These are phyloP conservation scores for Tenebrio molitor DNA, from an alignment of 1,140 invertebrate species.

Conservation along the genomic window DNA sequence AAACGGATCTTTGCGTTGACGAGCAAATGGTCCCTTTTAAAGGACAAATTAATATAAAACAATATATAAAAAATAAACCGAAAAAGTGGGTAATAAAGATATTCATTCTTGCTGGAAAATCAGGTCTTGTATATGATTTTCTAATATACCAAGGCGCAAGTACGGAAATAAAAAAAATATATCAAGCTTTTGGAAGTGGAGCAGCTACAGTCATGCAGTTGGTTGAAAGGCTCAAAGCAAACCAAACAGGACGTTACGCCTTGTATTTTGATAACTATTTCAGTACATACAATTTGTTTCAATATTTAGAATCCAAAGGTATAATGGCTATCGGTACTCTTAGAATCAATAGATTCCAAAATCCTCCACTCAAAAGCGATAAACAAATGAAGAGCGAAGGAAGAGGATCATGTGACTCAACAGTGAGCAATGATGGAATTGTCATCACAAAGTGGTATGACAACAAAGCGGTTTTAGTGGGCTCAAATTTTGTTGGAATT, in stretches of 20 bases:
- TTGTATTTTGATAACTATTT: constrained; percentile 63
- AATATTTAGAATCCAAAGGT: constrained; percentile 48
- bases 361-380: constrained; percentile 61
- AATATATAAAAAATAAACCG: constrained; percentile 59
- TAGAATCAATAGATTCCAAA: constrained; percentile 63
- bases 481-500: constrained; percentile 66
- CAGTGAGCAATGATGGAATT: constrained; percentile 35
- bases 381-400: constrained; percentile 52
- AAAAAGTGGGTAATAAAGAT: constrained; percentile 65
- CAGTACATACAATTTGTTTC: constrained; percentile 63
- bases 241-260: constrained; percentile 17
- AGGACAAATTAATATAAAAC: constrained; percentile 60
- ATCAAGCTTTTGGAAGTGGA: too few species aligned
- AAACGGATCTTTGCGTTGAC: constrained; percentile 61
- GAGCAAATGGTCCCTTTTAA: constrained; percentile 64
- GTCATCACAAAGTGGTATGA: constrained; percentile 52
- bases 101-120: constrained; percentile 62
- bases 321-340: constrained; percentile 63
- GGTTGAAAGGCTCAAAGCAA: constrained; percentile 27
- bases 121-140: constrained; percentile 58
- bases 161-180: constrained; percentile 55
- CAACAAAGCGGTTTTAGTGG: constrained; percentile 63
- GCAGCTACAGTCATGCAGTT: constrained; percentile 39
- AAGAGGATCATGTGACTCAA: constrained; percentile 36
- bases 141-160: constrained; percentile 59